A percentile compares a stretch with the other conserved stretches of the same genome.
These are phyloP conservation scores for Lobophora halterata DNA, from an alignment of 2,888 invertebrate species.

Conservation along the genomic window DNA sequence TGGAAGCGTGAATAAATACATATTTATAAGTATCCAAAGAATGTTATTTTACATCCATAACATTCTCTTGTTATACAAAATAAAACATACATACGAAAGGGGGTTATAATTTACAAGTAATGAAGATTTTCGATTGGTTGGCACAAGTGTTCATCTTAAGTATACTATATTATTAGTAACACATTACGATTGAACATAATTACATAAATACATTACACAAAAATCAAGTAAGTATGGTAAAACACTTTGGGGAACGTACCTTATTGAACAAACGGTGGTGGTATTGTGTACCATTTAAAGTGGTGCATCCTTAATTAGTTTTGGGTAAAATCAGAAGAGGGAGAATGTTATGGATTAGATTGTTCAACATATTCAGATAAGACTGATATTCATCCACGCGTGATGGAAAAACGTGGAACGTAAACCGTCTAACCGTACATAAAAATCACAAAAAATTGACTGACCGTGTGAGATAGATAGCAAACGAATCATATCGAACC, in stretches of 20 bases:
- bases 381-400: conserved; percentile 47
- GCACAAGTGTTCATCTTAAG: conserved; percentile 65
- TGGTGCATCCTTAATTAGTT: conserved; percentile 79
- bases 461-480: too few relatives aligned
- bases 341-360: conserved; percentile 81
- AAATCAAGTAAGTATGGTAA: conserved; percentile 49
- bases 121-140: conserved; percentile 42
- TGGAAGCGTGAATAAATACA: conserved; percentile 55
- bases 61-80: conserved; percentile 61
- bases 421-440: too few relatives aligned
- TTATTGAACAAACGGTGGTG: conserved; percentile 76
- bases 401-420: conserved; percentile 57
- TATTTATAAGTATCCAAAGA: conserved; percentile 28
- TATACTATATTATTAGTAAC: conserved; percentile 64
- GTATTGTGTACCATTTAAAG: conserved; percentile 76
- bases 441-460: too few relatives aligned
- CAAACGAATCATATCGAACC: too few relatives aligned
- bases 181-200: conserved; percentile 60
- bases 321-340: conserved; percentile 78
- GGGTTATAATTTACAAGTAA: conserved; percentile 24
- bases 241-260: conserved; percentile 75
- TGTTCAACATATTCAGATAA: conserved; percentile 55
- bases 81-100: conserved; percentile 33
- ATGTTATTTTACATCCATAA: conserved; percentile 71
- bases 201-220: conserved; percentile 68